Evolutionary conservation across 1,140 invertebrate species (phyloP).

Genomic region (Listronotus bonariensis): DNA sequence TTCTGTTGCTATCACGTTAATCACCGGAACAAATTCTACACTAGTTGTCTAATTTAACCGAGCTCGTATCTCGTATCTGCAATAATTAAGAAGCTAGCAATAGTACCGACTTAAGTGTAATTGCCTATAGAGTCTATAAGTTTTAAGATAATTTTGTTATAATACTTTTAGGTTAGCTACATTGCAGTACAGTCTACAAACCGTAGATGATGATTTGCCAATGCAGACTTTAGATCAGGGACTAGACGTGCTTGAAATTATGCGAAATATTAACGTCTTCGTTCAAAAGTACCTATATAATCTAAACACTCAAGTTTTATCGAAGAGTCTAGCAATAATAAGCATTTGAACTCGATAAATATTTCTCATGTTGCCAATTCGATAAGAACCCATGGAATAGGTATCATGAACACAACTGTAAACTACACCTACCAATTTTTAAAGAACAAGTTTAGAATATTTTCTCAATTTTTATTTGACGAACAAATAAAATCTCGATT

Average conservation of each 20-base stretch:
- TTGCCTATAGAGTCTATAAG: too few species aligned
- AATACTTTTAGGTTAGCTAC: slow-evolving; percentile 67
- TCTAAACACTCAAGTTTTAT: slow-evolving; percentile 96
- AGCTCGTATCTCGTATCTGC: too few species aligned
- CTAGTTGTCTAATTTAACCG: too few species aligned
- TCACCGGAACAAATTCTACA: too few species aligned
- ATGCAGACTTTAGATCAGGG: slow-evolving; percentile 97
- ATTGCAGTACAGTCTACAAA: slow-evolving; percentile 80
- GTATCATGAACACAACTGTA: slow-evolving; percentile 96
- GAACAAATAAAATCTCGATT: slow-evolving; percentile 97
- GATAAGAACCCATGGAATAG: slow-evolving; percentile 95
- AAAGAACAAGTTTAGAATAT: slow-evolving; percentile 89
- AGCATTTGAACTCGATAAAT: slow-evolving; percentile 95
- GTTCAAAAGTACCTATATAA: slow-evolving; percentile 95
- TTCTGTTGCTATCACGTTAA: too few species aligned
- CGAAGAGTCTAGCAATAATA: slow-evolving; percentile 89
- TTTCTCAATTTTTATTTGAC: slow-evolving; percentile 98
- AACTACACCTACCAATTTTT: slow-evolving; percentile 98
- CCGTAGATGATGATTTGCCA: slow-evolving; percentile 90
- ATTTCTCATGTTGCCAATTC: slow-evolving; percentile 97
- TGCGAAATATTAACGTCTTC: slow-evolving; percentile 96
- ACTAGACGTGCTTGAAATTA: slow-evolving; percentile 96
- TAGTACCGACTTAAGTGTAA: too few species aligned
- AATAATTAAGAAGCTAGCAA: too few species aligned
- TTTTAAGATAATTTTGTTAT: not conserved